Conservation (phyloP, 2,797 vertebrate genomes). For the Nannoperca obscura region DNA sequence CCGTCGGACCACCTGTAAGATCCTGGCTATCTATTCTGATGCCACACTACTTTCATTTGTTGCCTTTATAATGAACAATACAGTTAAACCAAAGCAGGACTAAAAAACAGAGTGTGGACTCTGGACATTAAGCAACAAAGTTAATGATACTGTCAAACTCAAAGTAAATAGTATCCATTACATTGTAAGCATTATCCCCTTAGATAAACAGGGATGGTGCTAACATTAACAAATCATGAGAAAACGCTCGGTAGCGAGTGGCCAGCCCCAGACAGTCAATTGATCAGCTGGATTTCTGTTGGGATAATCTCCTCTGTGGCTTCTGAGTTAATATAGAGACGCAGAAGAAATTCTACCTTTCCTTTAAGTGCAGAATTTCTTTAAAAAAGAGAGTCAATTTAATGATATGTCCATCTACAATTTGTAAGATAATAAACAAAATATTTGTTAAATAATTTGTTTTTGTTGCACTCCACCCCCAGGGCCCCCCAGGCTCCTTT, state of each 20-base stretch:
- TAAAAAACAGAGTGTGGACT: slow-evolving; percentile 22
- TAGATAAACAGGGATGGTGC: slow-evolving; percentile 50
- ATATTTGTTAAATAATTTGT: slow-evolving; percentile 1
- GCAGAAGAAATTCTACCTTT: background rate
- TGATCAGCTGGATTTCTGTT: slow-evolving; percentile 34
- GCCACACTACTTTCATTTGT: slow-evolving; percentile 54
- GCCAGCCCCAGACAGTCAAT: background rate
- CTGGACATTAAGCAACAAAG: slow-evolving; percentile 18
- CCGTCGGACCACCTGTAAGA: slow-evolving; percentile 96
- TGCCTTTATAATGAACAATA: slow-evolving; percentile 39
- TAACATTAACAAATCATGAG: slow-evolving; percentile 43
- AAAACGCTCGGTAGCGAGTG: background rate
- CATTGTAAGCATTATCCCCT: slow-evolving; percentile 24
- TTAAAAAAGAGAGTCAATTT: background rate
- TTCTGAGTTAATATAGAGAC: slow-evolving; percentile 6
- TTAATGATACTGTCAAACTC: slow-evolving; percentile 33
- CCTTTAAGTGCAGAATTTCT: background rate
- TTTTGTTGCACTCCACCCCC: slow-evolving; percentile 12
- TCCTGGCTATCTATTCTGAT: slow-evolving; percentile 54
- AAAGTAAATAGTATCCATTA: slow-evolving; percentile 42
- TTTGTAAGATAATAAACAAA: background rate
- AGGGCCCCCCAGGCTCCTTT: slow-evolving; percentile 97
- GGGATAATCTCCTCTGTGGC: background rate
- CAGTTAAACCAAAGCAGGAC: slow-evolving; percentile 18
- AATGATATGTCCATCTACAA: background rate